These are phyloP conservation scores for Onthophagus sagittarius DNA, from an alignment of 2,888 invertebrate species.

Conservation along the genomic window DNA sequence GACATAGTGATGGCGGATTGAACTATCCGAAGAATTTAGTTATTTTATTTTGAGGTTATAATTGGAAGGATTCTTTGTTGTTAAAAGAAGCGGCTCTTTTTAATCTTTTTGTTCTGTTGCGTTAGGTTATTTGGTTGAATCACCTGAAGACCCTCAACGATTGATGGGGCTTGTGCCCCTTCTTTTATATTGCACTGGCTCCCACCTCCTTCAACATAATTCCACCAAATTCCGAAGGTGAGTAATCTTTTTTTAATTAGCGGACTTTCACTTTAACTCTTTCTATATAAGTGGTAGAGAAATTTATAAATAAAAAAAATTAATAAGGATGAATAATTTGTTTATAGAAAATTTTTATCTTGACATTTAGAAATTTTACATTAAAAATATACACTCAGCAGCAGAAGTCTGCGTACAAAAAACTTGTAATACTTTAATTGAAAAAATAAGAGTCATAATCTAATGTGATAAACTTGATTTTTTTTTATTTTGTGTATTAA, in stretches of 20 bases:
- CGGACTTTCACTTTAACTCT: no score
- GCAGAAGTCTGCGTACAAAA: no score
- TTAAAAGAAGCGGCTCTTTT: neutral
- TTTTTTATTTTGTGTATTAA: no score
- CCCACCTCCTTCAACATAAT: slow-evolving; percentile 50
- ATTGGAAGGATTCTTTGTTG: neutral
- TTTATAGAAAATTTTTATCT: no score
- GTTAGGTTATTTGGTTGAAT: slow-evolving; percentile 16
- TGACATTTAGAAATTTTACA: no score
- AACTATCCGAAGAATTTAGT: neutral
- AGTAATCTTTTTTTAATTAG: slow-evolving; percentile 23
- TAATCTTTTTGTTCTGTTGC: neutral
- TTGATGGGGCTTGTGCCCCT: slow-evolving; percentile 50
- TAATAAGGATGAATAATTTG: no score
- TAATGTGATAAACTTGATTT: no score
- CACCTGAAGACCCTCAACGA: slow-evolving; percentile 27
- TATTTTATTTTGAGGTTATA: neutral
- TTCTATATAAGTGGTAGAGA: no score
- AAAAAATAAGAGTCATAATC: no score
- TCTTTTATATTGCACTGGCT: slow-evolving; percentile 49
- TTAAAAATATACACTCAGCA: no score
- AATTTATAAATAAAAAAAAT: no score
- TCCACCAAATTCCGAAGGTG: slow-evolving; percentile 50
- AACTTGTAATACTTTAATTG: no score
- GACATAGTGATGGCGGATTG: neutral